Conservation (phyloP, 2,797 vertebrate species). For the Anabacerthia variegaticeps region DNA sequence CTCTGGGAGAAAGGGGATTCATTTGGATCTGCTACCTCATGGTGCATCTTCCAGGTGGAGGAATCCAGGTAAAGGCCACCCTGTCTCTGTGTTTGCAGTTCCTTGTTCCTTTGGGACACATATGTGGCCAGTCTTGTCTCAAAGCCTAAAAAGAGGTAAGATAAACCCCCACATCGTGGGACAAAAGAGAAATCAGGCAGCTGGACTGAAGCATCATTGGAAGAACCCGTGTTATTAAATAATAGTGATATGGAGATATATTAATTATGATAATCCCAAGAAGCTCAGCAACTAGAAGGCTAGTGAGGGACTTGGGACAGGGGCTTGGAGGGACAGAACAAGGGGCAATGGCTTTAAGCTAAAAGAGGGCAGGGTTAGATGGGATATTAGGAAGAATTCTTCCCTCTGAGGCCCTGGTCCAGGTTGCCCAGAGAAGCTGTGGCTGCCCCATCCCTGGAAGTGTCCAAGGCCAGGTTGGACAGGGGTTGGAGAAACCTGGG, state of each 20-base stretch:
- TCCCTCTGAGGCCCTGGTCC: neutral
- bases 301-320: neutral
- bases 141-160: neutral
- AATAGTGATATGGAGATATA: neutral
- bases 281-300: neutral
- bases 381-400: accelerated
- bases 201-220: neutral
- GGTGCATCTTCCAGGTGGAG: neutral
- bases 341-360: neutral
- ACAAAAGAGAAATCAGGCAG: neutral
- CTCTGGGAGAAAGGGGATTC: neutral
- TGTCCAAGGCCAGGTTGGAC: accelerated
- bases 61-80: neutral
- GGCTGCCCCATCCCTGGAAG: neutral
- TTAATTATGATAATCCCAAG: neutral
- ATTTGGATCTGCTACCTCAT: neutral
- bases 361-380: neutral
- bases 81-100: neutral
- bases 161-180: neutral
- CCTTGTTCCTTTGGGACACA: neutral
- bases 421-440: neutral
- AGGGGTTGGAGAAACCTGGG: accelerated
- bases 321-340: neutral
- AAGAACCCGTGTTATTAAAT: neutral
- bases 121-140: neutral